phyloP scores from a whole-genome alignment of 2,113 vertebrate genomes.

The human region DNA sequence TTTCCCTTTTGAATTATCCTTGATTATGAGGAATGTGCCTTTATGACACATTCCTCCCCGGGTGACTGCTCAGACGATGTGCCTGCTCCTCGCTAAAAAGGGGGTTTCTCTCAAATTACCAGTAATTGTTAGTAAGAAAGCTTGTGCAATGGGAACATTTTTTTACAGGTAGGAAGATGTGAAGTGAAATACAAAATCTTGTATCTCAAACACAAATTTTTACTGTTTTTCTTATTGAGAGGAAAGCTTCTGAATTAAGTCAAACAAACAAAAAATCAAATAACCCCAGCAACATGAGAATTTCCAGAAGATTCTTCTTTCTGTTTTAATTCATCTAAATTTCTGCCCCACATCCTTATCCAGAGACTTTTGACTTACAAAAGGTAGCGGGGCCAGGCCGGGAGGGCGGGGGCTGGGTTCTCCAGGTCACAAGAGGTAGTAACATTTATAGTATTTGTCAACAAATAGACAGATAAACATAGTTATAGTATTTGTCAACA shows the following conservation, averaged over 20 bases:
- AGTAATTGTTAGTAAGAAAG: slow-evolving; percentile 37
- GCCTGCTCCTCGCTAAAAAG: slow-evolving; percentile 7
- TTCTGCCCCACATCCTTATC: background rate
- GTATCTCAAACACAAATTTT: background rate
- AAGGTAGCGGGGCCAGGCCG: background rate
- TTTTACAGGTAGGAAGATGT: slow-evolving; percentile 45
- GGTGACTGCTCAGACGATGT: slow-evolving; percentile 34
- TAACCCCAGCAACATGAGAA: background rate
- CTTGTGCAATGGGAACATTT: slow-evolving; percentile 30
- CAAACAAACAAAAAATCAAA: background rate
- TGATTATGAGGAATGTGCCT: slow-evolving; percentile 85
- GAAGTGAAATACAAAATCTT: slow-evolving; percentile 50
- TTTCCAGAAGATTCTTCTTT: background rate
- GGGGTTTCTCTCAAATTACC: slow-evolving; percentile 57
- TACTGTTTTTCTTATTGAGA: background rate
- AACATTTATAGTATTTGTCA: background rate
- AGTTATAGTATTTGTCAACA: background rate
- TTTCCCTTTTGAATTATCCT: slow-evolving; percentile 88
- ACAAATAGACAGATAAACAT: background rate
- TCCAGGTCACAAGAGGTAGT: background rate
- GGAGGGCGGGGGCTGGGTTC: background rate
- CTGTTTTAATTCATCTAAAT: background rate
- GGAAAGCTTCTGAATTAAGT: background rate
- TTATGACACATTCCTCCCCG: slow-evolving; percentile 76
- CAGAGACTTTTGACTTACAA: background rate